phyloP scores from a whole-genome alignment of 2,797 vertebrate species.

The Macroramphosus scolopax region DNA sequence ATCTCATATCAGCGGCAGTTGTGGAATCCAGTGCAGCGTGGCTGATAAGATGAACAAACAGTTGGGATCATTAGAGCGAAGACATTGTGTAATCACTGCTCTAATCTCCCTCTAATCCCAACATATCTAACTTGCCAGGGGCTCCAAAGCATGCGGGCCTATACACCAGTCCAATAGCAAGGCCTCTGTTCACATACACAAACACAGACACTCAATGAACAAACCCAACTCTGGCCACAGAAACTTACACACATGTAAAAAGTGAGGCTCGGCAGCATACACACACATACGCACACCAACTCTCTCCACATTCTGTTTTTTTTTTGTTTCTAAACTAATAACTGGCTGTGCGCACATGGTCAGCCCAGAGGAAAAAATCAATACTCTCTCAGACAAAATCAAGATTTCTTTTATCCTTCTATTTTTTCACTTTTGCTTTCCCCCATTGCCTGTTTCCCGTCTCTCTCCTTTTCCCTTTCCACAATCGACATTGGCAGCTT shows the following conservation, averaged over 20 bases:
- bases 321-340: constrained; percentile 80
- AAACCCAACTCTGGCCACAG: constrained; percentile 32
- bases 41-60: constrained; percentile 85
- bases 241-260: constrained; percentile 49
- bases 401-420: constrained; percentile 80
- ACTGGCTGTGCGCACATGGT: constrained; percentile 74
- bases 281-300: constrained; percentile 28
- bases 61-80: constrained; percentile 84
- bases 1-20: constrained; percentile 73
- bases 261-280: constrained; percentile 20
- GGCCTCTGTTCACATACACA: constrained; percentile 27
- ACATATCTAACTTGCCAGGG: constrained; percentile 72
- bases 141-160: constrained; percentile 48
- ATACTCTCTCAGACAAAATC: constrained; percentile 83
- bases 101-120: constrained; percentile 82
- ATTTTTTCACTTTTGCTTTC: constrained; percentile 47
- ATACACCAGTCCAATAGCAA: constrained; percentile 47
- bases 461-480: constrained; percentile 27
- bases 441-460: constrained; percentile 39
- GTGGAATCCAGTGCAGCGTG: constrained; percentile 74
- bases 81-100: constrained; percentile 83
- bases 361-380: constrained; percentile 80
- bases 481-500: constrained; percentile 54
- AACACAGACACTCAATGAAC: constrained; percentile 18
- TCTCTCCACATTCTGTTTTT: constrained; percentile 45